Conservation (phyloP, 2,113 vertebrate genomes). For the Coregonus clupeaformis region DNA sequence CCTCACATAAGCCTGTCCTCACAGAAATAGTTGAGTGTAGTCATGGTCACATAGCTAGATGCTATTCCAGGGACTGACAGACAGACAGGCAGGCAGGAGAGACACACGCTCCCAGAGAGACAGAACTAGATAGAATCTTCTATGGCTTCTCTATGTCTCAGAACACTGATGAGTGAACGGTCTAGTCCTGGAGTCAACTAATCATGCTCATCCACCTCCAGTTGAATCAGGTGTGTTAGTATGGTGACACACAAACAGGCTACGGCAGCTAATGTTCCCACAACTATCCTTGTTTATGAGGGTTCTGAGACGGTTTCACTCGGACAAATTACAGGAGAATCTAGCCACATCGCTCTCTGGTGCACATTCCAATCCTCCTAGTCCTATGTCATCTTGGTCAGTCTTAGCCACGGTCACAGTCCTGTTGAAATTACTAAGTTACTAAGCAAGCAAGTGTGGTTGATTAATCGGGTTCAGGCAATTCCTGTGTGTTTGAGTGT, state of each 20-base stretch:
- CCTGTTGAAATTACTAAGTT: no score
- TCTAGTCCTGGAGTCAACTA: no score
- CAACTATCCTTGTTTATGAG: slow-evolving; percentile 48
- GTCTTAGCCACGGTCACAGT: no score
- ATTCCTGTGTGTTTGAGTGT: no score
- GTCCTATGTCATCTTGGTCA: no score
- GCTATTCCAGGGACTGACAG: slow-evolving; percentile 66
- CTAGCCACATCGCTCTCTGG: no score
- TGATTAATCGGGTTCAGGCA: no score
- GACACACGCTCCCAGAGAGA: slow-evolving; percentile 37
- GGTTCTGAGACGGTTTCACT: slow-evolving; percentile 8
- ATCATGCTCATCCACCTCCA: no score
- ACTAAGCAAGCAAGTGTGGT: no score
- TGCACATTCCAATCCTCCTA: no score
- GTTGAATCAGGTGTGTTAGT: no score
- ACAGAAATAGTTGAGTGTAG: slow-evolving; percentile 74
- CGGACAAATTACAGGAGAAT: no score
- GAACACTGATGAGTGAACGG: background rate
- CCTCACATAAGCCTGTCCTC: slow-evolving; percentile 65
- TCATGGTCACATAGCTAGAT: slow-evolving; percentile 70
- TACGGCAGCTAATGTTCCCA: slow-evolving; percentile 13
- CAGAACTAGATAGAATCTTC: slow-evolving; percentile 32
- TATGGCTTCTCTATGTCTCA: slow-evolving; percentile 32
- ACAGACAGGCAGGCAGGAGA: slow-evolving; percentile 32
- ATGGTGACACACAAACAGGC: slow-evolving; percentile 35